These are phyloP conservation scores for Lytechinus pictus DNA, from an alignment of 35 echinoderm and acorn worm genomes.

Conservation along the genomic window DNA sequence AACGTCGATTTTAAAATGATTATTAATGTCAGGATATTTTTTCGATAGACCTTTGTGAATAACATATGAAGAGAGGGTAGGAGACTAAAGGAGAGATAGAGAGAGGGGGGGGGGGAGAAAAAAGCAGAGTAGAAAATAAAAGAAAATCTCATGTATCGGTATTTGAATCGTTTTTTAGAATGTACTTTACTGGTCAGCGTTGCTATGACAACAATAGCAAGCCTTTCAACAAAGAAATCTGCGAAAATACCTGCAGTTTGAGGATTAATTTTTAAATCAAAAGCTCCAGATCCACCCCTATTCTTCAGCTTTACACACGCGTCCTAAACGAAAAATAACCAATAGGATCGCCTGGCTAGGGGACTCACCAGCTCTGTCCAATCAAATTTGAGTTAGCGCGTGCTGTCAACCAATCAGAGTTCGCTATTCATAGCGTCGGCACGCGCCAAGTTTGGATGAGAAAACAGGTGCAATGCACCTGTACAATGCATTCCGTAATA, in stretches of 20 bases:
- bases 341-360: neutral
- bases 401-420: neutral
- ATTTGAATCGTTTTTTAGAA: neutral
- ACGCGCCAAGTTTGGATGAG: constrained; percentile 31
- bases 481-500: neutral
- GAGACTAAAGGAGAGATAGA: neutral
- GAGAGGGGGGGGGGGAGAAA: neutral
- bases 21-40: no score
- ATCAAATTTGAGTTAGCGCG: neutral
- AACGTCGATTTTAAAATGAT: no score
- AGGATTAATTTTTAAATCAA: neutral
- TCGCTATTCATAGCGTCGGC: neutral
- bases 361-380: neutral
- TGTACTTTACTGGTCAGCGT: no score
- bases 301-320: neutral
- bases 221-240: neutral
- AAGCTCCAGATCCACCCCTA: neutral
- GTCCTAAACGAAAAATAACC: neutral
- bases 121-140: neutral
- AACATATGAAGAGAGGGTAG: no score
- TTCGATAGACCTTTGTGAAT: no score
- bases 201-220: neutral
- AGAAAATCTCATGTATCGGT: neutral
- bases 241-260: neutral
- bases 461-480: constrained; percentile 39